Conservation (phyloP, 1,140 invertebrate genomes). For the Lysiphlebus fabarum region DNA sequence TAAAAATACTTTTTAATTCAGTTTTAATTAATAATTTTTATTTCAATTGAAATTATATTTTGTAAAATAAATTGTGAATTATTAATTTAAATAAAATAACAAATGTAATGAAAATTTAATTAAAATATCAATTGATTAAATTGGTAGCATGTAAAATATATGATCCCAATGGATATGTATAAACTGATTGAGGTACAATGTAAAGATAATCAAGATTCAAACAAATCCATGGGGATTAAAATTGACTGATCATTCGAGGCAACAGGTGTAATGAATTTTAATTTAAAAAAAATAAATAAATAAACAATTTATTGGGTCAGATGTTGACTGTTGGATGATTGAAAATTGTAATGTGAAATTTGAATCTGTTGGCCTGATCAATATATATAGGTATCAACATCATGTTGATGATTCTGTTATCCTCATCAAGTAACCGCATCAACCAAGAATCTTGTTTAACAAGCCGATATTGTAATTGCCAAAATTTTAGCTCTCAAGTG, state of each 20-base stretch:
- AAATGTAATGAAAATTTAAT: too few species aligned
- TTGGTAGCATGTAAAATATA: too few species aligned
- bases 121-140: too few species aligned
- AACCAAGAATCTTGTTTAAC: constrained; percentile 50
- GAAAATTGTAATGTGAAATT: background rate
- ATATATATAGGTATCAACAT: background rate
- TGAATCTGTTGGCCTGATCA: background rate
- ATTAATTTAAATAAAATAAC: too few species aligned
- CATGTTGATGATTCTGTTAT: background rate
- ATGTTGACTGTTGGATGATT: too few species aligned
- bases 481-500: constrained; percentile 43
- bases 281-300: too few species aligned
- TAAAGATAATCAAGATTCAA: constrained; percentile 45
- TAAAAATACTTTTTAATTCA: too few species aligned
- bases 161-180: background rate
- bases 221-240: constrained; percentile 40
- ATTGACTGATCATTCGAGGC: constrained; percentile 46
- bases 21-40: too few species aligned
- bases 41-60: too few species aligned
- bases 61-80: too few species aligned
- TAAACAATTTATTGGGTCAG: too few species aligned
- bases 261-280: constrained; percentile 45
- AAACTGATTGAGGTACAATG: constrained; percentile 20
- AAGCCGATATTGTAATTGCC: constrained; percentile 56
- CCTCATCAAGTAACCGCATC: constrained; percentile 34